Percentiles rank a stretch among this genome's conserved stretches.
phyloP scores from a whole-genome alignment of 2,113 vertebrate genomes.

The Ceuthmochares aereus region DNA sequence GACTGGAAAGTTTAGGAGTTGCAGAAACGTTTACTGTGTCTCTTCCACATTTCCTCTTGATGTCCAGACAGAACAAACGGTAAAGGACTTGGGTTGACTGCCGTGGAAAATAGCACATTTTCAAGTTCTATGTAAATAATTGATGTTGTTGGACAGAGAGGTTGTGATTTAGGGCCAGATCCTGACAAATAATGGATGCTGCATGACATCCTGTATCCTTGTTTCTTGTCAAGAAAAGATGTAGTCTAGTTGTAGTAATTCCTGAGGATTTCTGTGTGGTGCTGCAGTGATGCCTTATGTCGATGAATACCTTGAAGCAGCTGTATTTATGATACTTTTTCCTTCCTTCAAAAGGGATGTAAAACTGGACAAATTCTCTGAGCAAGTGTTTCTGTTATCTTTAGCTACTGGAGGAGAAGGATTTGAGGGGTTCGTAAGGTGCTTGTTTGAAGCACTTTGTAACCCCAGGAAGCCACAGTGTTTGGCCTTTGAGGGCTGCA shows the following conservation, averaged over 20 bases:
- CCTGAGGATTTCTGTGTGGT: neutral
- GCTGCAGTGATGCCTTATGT: neutral
- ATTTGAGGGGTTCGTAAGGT: rapidly evolving
- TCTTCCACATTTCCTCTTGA: neutral
- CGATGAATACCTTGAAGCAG: neutral
- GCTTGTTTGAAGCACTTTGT: rapidly evolving
- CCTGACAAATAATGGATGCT: neutral
- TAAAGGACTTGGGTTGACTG: neutral
- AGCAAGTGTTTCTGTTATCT: neutral
- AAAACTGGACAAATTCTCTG: neutral
- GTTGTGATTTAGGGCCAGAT: neutral
- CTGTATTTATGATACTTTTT: neutral
- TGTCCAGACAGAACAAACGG: neutral
- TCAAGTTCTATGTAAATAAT: neutral
- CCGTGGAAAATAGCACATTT: neutral
- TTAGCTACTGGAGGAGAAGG: neutral
- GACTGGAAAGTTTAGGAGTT: neutral
- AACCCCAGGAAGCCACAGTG: rapidly evolving
- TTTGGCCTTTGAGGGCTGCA: neutral
- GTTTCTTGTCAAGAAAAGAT: neutral
- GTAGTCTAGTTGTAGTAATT: neutral
- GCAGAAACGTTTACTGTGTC: neutral
- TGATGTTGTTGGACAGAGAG: neutral
- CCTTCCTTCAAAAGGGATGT: neutral
- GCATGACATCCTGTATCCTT: neutral